Conservation (phyloP, 2,113 vertebrate species). For the Cranoglanis bouderius region DNA sequence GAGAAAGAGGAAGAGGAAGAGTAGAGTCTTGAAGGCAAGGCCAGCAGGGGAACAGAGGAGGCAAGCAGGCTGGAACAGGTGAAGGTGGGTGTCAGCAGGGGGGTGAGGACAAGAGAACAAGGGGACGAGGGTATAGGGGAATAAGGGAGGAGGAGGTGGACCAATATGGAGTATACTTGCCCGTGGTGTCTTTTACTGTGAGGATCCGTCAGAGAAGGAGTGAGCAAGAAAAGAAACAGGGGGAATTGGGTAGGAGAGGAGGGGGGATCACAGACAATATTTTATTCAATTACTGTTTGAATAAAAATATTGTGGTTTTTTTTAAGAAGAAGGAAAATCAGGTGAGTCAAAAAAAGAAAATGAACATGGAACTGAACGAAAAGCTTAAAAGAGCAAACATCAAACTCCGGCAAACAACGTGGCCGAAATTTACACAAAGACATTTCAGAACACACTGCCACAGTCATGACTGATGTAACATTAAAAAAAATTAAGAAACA, state of each 20-base stretch:
- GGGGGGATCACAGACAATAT: conserved; percentile 99
- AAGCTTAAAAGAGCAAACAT: conserved; percentile 38
- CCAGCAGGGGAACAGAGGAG: conserved; percentile 69
- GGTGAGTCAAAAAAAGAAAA: conserved; percentile 81
- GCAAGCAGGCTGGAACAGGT: conserved; percentile 81
- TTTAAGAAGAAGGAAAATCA: conserved; percentile 73
- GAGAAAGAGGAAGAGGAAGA: conserved; percentile 73
- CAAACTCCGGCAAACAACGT: not conserved
- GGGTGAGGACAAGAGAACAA: conserved; percentile 51
- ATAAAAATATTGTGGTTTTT: conserved; percentile 99
- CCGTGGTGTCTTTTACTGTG: conserved; percentile 94
- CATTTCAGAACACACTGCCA: conserved; percentile 33
- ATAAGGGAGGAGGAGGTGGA: conserved; percentile 82
- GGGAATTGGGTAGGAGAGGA: conserved; percentile 76
- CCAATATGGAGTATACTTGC: conserved; percentile 99
- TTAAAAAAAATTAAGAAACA: conserved; percentile 65
- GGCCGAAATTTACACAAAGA: conserved; percentile 18
- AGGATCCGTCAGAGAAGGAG: conserved; percentile 99
- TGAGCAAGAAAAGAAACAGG: conserved; percentile 99
- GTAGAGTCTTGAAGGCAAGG: conserved; percentile 70
- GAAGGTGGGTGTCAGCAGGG: conserved; percentile 66
- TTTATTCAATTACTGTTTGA: conserved; percentile 99
- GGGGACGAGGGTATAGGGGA: conserved; percentile 69
- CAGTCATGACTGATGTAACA: conserved; percentile 30
- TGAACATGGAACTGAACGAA: conserved; percentile 58